A percentile compares a stretch with the other conserved stretches of the same genome.
Evolutionary conservation across 64 coral and sea anemone genomes (phyloP).

Genomic region (Porites lutea): DNA sequence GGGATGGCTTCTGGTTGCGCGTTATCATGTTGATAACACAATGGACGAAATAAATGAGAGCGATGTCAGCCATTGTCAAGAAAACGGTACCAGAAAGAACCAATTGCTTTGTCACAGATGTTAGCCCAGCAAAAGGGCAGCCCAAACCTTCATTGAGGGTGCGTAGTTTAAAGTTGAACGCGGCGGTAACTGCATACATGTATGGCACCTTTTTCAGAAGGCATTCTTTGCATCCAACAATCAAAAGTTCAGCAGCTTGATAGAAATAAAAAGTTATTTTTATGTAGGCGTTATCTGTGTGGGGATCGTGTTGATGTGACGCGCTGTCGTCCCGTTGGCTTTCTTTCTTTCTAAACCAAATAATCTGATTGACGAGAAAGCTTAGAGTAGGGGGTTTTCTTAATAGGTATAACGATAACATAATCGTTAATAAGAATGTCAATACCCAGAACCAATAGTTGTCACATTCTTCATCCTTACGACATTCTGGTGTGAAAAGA

Average conservation of each 20-base stretch:
- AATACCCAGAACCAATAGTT: slow-evolving; percentile 39
- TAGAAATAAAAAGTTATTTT: slow-evolving; percentile 76
- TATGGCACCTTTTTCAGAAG: not conserved
- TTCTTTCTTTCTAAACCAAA: slow-evolving; percentile 45
- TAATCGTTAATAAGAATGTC: not conserved
- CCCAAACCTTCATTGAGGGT: slow-evolving; percentile 10
- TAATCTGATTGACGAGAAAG: not conserved
- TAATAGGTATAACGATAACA: slow-evolving; percentile 18
- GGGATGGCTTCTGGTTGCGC: not conserved
- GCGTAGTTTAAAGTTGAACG: slow-evolving; percentile 58
- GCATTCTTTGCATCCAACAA: not conserved
- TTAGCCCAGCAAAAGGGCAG: slow-evolving; percentile 75
- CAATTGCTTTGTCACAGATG: slow-evolving; percentile 70
- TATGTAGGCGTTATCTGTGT: slow-evolving; percentile 13
- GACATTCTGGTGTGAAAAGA: slow-evolving; percentile 34
- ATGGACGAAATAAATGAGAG: not conserved
- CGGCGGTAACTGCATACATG: not conserved
- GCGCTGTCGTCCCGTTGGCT: not conserved
- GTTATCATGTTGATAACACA: not conserved
- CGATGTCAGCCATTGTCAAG: slow-evolving; percentile 4
- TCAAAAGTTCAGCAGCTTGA: slow-evolving; percentile 51
- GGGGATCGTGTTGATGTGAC: not conserved
- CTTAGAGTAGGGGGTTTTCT: slow-evolving; percentile 18
- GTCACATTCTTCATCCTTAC: slow-evolving; percentile 9
- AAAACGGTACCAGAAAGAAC: slow-evolving; percentile 49